phyloP scores from a whole-genome alignment of 2,888 invertebrate species.

The Leptarthrus brevirostris region DNA sequence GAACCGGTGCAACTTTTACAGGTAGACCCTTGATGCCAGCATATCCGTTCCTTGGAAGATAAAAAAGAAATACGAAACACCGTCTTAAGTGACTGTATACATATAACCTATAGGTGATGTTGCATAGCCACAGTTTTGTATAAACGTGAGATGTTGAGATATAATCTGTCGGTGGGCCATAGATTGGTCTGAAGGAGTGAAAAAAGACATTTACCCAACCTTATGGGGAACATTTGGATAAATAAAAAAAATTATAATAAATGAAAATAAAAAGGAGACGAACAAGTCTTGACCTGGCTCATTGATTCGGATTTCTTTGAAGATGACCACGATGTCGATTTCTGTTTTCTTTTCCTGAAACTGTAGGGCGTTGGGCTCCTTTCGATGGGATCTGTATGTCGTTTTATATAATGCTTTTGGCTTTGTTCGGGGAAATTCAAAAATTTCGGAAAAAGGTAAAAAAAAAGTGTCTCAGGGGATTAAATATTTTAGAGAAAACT shows the following conservation, averaged over 20 bases:
- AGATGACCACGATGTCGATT: constrained; percentile 29
- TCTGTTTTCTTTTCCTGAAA: background rate
- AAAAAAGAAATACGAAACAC: constrained; percentile 16
- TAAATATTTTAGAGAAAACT: no score
- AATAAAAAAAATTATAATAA: constrained; percentile 37
- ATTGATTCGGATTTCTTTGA: constrained; percentile 48
- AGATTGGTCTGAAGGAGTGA: constrained; percentile 33
- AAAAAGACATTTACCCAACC: constrained; percentile 48
- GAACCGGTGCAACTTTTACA: constrained; percentile 42
- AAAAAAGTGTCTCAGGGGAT: background rate
- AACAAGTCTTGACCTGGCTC: constrained; percentile 36
- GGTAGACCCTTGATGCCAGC: constrained; percentile 29
- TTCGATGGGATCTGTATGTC: constrained; percentile 10
- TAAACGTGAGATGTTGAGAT: constrained; percentile 49
- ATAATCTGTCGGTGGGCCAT: constrained; percentile 44
- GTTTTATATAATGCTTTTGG: constrained; percentile 2
- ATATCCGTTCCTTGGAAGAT: constrained; percentile 43
- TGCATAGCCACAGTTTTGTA: constrained; percentile 12
- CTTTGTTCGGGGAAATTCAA: constrained; percentile 14
- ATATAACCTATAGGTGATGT: constrained; percentile 2
- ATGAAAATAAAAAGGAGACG: constrained; percentile 27
- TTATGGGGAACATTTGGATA: constrained; percentile 44
- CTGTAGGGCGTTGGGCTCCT: background rate
- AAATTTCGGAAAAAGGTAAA: background rate
- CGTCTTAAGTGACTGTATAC: constrained; percentile 15